Conservation (phyloP, 2,113 vertebrate species). For the Probosciger aterrimus region DNA sequence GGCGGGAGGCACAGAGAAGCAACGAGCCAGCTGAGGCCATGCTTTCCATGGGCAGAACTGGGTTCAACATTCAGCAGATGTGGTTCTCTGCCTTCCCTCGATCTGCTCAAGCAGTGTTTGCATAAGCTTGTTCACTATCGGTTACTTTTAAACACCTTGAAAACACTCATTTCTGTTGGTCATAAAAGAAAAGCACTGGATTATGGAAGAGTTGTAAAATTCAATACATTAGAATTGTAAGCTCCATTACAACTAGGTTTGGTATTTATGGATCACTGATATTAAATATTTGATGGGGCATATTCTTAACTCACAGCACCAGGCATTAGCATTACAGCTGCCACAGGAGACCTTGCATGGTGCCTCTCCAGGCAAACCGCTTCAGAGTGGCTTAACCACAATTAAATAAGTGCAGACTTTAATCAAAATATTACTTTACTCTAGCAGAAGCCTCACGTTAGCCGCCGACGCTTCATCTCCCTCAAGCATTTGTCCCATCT, state of each 20-base stretch:
- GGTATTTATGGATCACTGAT: background rate
- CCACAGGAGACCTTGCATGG: background rate
- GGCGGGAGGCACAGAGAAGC: background rate
- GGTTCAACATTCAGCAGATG: fast-evolving
- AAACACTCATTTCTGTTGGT: background rate
- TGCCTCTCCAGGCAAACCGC: background rate
- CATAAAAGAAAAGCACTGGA: background rate
- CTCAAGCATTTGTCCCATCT: fast-evolving
- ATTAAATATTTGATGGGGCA: background rate
- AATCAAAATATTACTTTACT: background rate
- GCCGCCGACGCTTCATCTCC: background rate
- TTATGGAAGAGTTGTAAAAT: background rate
- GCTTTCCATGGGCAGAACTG: fast-evolving
- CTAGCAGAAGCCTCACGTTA: background rate
- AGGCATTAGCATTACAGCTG: background rate
- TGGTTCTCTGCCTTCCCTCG: background rate
- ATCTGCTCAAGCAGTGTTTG: background rate
- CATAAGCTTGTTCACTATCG: fast-evolving
- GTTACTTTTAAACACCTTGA: background rate
- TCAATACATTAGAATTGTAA: background rate
- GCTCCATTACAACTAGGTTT: background rate
- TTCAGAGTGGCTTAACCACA: background rate
- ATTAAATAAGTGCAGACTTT: fast-evolving
- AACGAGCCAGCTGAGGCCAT: fast-evolving
- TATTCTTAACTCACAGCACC: background rate